phyloP scores from a whole-genome alignment of 2,113 vertebrate species.

The Ophthalmotilapia sp. region DNA sequence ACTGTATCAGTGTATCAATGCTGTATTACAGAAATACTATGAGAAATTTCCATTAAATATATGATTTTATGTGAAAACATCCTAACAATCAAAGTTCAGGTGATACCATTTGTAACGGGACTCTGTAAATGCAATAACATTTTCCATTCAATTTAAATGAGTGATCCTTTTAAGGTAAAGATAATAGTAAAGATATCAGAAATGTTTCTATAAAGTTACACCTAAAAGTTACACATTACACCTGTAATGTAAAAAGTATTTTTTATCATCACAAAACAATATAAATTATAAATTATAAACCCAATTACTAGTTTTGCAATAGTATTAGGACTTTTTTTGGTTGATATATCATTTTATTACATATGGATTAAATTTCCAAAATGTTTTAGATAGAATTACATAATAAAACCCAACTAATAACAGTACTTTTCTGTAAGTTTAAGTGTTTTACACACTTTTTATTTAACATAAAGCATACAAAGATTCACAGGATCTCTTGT shows the following conservation, averaged over 20 bases:
- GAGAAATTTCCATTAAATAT: too few relatives aligned
- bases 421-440: not conserved
- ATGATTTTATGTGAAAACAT: too few relatives aligned
- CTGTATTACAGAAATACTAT: not conserved
- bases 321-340: not conserved
- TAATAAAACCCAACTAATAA: not conserved
- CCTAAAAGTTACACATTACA: not conserved
- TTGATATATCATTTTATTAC: not conserved
- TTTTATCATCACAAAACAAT: not conserved
- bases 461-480: not conserved
- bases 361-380: not conserved
- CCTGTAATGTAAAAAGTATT: not conserved
- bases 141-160: too few relatives aligned
- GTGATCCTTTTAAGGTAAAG: not conserved
- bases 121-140: too few relatives aligned
- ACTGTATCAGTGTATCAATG: not conserved
- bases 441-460: not conserved
- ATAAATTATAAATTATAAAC: not conserved
- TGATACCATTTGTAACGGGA: too few relatives aligned
- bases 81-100: too few relatives aligned
- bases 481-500: not conserved
- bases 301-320: not conserved
- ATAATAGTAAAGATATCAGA: not conserved
- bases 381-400: not conserved
- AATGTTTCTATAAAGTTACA: not conserved